These are phyloP conservation scores for Arvicanthis niloticus DNA, from an alignment of 2,113 vertebrate genomes.

Conservation along the genomic window DNA sequence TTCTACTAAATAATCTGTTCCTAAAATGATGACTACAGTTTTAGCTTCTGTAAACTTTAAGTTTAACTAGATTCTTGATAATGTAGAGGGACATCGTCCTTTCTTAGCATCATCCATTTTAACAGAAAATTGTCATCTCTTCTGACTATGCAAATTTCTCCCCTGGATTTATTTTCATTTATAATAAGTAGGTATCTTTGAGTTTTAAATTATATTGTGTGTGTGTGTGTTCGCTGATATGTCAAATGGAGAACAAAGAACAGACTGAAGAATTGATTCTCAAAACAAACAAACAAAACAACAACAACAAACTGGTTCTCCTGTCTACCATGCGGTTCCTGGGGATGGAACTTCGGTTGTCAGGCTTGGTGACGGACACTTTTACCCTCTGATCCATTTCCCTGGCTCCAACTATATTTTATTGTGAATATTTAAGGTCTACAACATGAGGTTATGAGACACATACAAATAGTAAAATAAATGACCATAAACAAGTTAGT, in stretches of 20 bases:
- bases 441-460: not conserved
- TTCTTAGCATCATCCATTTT: not conserved
- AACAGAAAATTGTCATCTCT: not conserved
- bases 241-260: not conserved
- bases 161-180: not conserved
- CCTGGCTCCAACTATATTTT: not conserved
- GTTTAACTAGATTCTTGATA: not conserved
- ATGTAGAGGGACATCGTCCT: not conserved
- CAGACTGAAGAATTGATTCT: not conserved
- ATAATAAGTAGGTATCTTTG: not conserved
- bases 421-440: not conserved
- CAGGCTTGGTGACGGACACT: not conserved
- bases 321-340: not conserved
- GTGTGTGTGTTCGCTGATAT: not conserved
- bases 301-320: not conserved
- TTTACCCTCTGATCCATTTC: not conserved
- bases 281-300: not conserved
- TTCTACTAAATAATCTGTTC: not conserved
- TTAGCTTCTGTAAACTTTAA: not conserved
- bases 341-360: not conserved
- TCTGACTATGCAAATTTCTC: not conserved
- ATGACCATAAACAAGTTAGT: not conserved
- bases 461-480: not conserved
- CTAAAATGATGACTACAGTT: not conserved
- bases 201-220: not conserved